A percentile compares a stretch with the other conserved stretches of the same genome.
Evolutionary conservation across 2,888 invertebrate species (phyloP).

Genomic region (Dinocampus coccinellae): DNA sequence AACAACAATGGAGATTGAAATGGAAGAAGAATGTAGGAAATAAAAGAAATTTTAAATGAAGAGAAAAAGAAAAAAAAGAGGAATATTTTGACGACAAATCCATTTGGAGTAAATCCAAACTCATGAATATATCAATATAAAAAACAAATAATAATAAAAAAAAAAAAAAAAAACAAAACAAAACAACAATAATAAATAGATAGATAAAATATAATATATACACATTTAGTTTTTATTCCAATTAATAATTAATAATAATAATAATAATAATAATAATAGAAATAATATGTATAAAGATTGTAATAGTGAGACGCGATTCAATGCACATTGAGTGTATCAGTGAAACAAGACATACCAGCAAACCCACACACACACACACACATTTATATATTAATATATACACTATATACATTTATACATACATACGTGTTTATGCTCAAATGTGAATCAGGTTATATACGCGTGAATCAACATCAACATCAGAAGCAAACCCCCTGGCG

Average conservation of each 20-base stretch:
- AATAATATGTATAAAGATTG: neutral
- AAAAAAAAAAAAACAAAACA: conserved; percentile 17
- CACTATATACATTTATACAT: no score
- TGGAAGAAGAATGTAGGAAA: conserved; percentile 20
- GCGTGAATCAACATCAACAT: conserved; percentile 13
- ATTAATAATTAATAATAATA: no score
- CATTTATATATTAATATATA: conserved; percentile 44
- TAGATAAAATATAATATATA: conserved; percentile 6
- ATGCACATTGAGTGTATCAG: neutral
- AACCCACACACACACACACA: neutral
- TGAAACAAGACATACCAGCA: neutral
- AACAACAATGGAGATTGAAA: conserved; percentile 17
- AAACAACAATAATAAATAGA: neutral
- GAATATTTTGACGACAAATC: conserved; percentile 47
- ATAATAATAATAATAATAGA: no score
- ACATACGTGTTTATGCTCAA: neutral
- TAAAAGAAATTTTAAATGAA: no score
- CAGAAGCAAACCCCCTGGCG: conserved; percentile 32
- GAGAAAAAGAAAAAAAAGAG: no score
- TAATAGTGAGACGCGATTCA: neutral
- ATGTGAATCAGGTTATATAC: conserved; percentile 13
- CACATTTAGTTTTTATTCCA: no score
- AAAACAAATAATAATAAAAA: neutral
- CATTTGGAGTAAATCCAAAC: conserved; percentile 48
- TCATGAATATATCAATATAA: neutral